Conservation (phyloP, 2,888 invertebrate genomes). For the Cryptus armator region DNA sequence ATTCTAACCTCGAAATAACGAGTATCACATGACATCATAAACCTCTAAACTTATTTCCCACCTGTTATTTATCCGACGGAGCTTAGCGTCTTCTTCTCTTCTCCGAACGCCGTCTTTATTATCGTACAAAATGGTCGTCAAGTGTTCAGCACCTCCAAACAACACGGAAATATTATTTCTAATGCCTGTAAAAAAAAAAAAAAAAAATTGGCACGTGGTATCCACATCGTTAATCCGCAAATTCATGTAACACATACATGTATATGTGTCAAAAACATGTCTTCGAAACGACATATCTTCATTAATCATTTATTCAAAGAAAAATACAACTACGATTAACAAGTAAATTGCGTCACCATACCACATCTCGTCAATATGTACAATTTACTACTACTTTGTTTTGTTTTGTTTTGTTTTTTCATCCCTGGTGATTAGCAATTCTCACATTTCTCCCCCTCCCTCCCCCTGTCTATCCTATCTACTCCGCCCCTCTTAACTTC, state of each 20-base stretch:
- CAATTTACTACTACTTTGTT: constrained; percentile 73
- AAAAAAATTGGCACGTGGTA: neutral
- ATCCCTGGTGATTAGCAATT: constrained; percentile 35
- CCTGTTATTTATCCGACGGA: too few species aligned
- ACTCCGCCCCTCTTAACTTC: neutral
- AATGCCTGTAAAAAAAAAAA: neutral
- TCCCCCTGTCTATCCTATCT: neutral
- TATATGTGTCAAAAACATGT: constrained; percentile 9
- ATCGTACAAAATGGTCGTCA: neutral
- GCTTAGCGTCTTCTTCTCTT: neutral
- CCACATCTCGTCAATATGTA: constrained; percentile 82
- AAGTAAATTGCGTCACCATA: constrained; percentile 81
- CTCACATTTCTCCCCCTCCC: neutral
- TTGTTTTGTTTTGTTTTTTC: constrained; percentile 30
- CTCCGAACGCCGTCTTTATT: neutral
- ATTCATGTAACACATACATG: neutral
- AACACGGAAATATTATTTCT: too few species aligned
- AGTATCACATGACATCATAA: neutral
- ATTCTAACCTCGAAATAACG: too few species aligned
- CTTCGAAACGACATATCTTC: constrained; percentile 70
- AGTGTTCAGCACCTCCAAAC: too few species aligned
- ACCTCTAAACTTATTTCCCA: neutral
- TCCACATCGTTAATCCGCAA: too few species aligned
- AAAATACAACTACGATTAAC: constrained; percentile 83
- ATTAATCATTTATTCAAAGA: constrained; percentile 82